Base-by-base conservation (phyloP, 2,113 vertebrate species). In the Anhinga rufa region DNA sequence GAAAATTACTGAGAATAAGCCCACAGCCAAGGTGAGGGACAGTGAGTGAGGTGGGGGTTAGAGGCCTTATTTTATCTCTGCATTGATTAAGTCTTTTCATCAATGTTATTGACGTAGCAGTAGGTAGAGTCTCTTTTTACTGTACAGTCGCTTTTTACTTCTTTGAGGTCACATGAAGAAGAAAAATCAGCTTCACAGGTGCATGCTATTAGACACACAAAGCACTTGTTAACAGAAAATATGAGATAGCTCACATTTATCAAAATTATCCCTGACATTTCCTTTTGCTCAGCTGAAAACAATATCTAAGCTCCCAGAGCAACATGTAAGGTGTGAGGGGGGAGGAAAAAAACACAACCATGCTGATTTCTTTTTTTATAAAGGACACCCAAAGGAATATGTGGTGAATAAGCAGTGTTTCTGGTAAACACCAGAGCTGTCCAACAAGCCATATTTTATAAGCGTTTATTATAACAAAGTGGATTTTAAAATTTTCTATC, bases 271-370 rank as follows among this genome's bases (percentile, higher is more conserved):
- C 82, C 86, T 96, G 96, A 92, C 64, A 3, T 94, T 97, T 96
- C 93, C 97, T 97, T 96, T 97, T 92, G 89, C 91, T 97, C 95
- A 96, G 96, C 96, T 96, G 95, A 97, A 96, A 95, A 96, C 76
- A 76, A 20, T 90, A 84, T 76, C 82, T 78, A 21, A 90, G 82
- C 82, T 97, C 92, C 85, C 91, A 55, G 62, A 92, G 64, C 57
- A 95, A 65, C 44, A 8, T 14, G 28, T 77, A 83, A 71, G 26
- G n/a, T 51, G 86, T 34, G 69, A 51, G 32, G 28, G 16, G 40
- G 38, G 48, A 60, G 10, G 3, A 2, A 15, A 57, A 62, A 81
- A 64, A 14, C 14, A 0, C 26, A 80, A 29, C 26, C 7, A 49
- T 2, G 2, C 22, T 64, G 40, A 5, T 34, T 70, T 48, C 49